phyloP scores from a whole-genome alignment of 1,140 invertebrate genomes.

The Drosophila orosa region DNA sequence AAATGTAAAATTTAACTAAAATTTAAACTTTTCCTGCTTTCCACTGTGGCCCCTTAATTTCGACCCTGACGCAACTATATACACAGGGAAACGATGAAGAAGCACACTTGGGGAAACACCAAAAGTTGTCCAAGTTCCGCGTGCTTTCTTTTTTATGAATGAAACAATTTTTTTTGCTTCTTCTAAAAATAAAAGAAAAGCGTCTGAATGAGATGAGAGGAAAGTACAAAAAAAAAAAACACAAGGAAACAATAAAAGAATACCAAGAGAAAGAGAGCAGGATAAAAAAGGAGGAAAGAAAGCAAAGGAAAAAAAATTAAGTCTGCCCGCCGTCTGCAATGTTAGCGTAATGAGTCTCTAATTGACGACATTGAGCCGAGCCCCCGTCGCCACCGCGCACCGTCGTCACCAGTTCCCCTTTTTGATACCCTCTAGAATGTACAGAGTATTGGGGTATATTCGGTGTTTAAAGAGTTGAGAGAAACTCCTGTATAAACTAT shows the following conservation, averaged over 20 bases:
- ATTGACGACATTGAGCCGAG: conserved; percentile 80
- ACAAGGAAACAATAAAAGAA: conserved; percentile 76
- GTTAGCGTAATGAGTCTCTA: conserved; percentile 83
- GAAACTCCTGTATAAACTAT: not conserved
- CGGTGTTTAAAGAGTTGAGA: not conserved
- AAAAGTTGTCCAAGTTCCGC: conserved; percentile 77
- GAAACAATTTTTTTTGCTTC: conserved; percentile 59
- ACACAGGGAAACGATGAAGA: conserved; percentile 19
- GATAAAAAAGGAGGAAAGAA: conserved; percentile 25
- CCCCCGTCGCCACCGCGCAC: conserved; percentile 11
- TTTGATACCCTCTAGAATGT: conserved; percentile 3
- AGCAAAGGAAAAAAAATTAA: conserved; percentile 51
- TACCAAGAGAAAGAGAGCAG: conserved; percentile 35
- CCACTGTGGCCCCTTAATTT: conserved; percentile 26
- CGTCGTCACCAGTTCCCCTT: conserved; percentile 19
- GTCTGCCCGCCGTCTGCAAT: conserved; percentile 81
- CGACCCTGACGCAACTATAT: conserved; percentile 50
- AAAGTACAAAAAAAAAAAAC: conserved; percentile 23
- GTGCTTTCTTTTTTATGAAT: conserved; percentile 75
- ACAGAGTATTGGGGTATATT: not conserved
- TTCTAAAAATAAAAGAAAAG: conserved; percentile 59
- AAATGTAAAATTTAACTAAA: not conserved
- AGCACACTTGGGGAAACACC: conserved; percentile 60
- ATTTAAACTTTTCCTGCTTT: not conserved
- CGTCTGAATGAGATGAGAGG: conserved; percentile 11